Conservation (phyloP, 2,113 vertebrate species). For the Rhynchomys soricoides region DNA sequence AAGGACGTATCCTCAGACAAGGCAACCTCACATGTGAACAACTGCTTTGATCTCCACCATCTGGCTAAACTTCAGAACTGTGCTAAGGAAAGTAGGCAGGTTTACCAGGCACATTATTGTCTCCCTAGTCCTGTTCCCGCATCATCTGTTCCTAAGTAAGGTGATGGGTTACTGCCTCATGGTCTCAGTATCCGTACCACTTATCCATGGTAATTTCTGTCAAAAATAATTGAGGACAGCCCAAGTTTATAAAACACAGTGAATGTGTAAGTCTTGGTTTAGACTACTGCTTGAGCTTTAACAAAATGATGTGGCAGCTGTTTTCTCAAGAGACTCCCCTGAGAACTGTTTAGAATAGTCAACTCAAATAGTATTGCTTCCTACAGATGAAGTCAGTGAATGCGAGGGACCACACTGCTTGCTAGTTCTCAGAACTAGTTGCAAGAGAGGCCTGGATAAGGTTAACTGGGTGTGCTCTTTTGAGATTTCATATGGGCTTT, state of each 20-base stretch:
- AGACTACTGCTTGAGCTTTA: slow-evolving; percentile 1
- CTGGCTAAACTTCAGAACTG: slow-evolving; percentile 3
- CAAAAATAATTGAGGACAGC: slow-evolving; percentile 28
- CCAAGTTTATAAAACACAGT: not conserved
- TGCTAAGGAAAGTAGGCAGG: not conserved
- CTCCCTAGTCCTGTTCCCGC: not conserved
- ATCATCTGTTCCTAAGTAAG: not conserved
- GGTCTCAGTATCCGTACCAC: not conserved
- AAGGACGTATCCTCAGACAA: not conserved
- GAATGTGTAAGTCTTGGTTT: not conserved
- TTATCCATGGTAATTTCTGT: slow-evolving; percentile 47
- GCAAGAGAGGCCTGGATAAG: not conserved
- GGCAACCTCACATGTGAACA: not conserved
- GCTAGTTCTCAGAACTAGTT: not conserved
- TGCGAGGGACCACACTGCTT: not conserved
- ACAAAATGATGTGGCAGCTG: not conserved
- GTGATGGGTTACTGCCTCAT: not conserved
- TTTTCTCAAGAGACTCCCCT: slow-evolving; percentile 23
- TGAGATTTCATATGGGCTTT: not conserved
- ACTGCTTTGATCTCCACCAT: not conserved
- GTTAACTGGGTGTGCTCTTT: not conserved
- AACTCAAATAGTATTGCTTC: not conserved
- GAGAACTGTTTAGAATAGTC: not conserved
- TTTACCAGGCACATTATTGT: not conserved
- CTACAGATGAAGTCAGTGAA: not conserved